Evolutionary conservation across 2,888 invertebrate species (phyloP).

Genomic region (Polietes domitor): DNA sequence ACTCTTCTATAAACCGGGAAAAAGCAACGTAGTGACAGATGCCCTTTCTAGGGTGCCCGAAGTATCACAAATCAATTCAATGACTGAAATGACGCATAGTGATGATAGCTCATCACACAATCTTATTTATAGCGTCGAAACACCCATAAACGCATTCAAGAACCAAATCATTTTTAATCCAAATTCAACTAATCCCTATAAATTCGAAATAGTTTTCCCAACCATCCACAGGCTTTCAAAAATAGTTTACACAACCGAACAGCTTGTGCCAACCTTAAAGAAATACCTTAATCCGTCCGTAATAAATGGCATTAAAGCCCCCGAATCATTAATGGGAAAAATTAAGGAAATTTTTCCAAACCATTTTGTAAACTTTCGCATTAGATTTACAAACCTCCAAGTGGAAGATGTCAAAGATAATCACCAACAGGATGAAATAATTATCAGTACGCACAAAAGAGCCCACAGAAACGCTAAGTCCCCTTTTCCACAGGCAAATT

Average conservation of each 20-base stretch:
- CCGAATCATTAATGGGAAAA: slow-evolving; percentile 40
- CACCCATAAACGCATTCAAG: no score
- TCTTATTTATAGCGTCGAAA: slow-evolving; percentile 22
- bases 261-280: not conserved
- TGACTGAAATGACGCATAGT: slow-evolving; percentile 5
- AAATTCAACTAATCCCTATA: not conserved
- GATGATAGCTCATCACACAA: slow-evolving; percentile 10
- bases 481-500: no score
- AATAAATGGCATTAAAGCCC: slow-evolving; percentile 38
- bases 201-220: no score
- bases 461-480: slow-evolving; percentile 46
- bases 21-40: slow-evolving; percentile 48
- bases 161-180: not conserved
- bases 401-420: slow-evolving; percentile 44
- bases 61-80: not conserved
- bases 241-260: not conserved
- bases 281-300: slow-evolving; percentile 34
- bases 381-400: slow-evolving; percentile 37
- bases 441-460: slow-evolving; percentile 29
- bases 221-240: not conserved
- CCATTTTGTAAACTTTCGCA: slow-evolving; percentile 50
- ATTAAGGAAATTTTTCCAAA: slow-evolving; percentile 34
- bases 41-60: slow-evolving; percentile 29
- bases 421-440: slow-evolving; percentile 40
- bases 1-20: slow-evolving; percentile 35